These are phyloP conservation scores for Tenualosa thibaudeaui DNA, from an alignment of 2,797 vertebrate species.

Conservation along the genomic window DNA sequence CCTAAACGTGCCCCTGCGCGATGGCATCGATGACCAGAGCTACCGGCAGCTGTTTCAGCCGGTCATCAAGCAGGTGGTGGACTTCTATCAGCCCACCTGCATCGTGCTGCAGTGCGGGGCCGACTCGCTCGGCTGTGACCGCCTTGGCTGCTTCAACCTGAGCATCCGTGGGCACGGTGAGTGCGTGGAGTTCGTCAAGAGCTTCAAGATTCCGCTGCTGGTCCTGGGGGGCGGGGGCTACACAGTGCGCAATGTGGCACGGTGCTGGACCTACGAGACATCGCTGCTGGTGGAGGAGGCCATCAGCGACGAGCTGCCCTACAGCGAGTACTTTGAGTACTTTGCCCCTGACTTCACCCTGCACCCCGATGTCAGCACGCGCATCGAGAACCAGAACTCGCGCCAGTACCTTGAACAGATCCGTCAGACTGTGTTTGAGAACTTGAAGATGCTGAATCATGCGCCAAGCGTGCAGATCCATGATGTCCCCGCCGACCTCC, in stretches of 20 bases:
- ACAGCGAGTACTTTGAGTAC: constrained; percentile 98
- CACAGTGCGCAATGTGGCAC: constrained; percentile 94
- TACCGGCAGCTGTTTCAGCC: constrained; percentile 98
- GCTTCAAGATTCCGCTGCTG: constrained; percentile 94
- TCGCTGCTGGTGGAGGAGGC: constrained; percentile 92
- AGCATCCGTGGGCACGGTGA: constrained; percentile 98
- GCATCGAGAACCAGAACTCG: constrained; percentile 98
- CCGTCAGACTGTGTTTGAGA: constrained; percentile 96
- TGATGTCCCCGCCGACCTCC: constrained; percentile 91
- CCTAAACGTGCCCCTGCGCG: constrained; percentile 92
- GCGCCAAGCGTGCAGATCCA: constrained; percentile 98
- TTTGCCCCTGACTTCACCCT: constrained; percentile 98
- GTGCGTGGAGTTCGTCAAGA: constrained; percentile 97
- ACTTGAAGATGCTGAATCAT: constrained; percentile 98
- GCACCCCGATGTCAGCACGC: constrained; percentile 96
- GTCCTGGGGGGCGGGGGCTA: constrained; percentile 97
- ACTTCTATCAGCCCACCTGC: constrained; percentile 97
- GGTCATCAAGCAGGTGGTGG: constrained; percentile 96
- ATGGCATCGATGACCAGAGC: constrained; percentile 98
- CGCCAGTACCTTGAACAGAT: constrained; percentile 99
- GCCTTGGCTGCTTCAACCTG: constrained; percentile 97
- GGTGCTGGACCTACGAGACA: constrained; percentile 97
- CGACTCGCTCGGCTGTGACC: constrained; percentile 94
- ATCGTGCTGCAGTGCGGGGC: constrained; percentile 97
- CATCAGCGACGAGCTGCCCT: constrained; percentile 95